Conservation (phyloP, 2,113 vertebrate species). For the Malurus elegans region DNA sequence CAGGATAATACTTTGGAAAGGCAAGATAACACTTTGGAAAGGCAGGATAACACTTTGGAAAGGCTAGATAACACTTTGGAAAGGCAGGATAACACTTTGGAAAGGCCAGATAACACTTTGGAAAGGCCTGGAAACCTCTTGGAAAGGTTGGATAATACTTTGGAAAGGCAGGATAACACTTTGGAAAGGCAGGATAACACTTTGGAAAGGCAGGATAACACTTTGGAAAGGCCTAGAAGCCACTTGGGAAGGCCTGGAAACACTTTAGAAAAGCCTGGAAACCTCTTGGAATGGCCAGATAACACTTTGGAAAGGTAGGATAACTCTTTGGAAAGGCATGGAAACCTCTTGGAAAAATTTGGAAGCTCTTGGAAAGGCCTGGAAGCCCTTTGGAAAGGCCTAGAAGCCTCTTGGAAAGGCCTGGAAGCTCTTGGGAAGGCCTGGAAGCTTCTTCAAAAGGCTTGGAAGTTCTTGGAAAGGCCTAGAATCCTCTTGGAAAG, state of each 20-base stretch:
- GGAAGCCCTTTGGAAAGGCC: accelerated
- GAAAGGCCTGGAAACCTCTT: background rate
- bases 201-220: background rate
- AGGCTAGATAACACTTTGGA: too few relatives aligned
- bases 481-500: background rate
- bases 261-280: background rate
- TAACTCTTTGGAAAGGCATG: background rate
- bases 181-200: background rate
- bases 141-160: background rate
- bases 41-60: too few relatives aligned
- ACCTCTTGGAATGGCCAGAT: background rate
- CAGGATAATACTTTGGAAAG: too few relatives aligned
- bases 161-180: too few relatives aligned
- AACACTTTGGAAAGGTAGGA: background rate
- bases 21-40: too few relatives aligned
- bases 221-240: too few relatives aligned
- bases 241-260: background rate
- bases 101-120: background rate
- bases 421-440: background rate
- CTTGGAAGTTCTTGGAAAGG: background rate
- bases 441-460: background rate
- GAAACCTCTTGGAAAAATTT: background rate
- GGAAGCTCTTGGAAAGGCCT: background rate
- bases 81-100: too few relatives aligned
- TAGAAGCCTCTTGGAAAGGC: background rate